These are phyloP conservation scores for Incurvaria masculella DNA, from an alignment of 2,888 invertebrate genomes.

Conservation along the genomic window DNA sequence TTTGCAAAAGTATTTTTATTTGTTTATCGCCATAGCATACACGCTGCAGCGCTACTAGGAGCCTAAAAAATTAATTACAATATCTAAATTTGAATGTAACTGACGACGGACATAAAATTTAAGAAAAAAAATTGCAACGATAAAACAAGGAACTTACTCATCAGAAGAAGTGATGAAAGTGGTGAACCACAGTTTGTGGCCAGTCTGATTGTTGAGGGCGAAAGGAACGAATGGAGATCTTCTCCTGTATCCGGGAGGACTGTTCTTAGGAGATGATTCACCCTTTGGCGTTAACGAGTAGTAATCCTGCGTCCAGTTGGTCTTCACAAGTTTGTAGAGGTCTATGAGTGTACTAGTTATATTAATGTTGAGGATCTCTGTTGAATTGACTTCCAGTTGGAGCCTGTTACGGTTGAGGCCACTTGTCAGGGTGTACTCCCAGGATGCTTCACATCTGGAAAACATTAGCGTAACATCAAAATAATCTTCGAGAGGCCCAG, in stretches of 20 bases:
- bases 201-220: slow-evolving; percentile 89
- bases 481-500: too few relatives aligned
- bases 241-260: slow-evolving; percentile 63
- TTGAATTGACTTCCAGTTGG: slow-evolving; percentile 61
- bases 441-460: slow-evolving; percentile 59
- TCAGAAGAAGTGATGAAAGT: slow-evolving; percentile 74
- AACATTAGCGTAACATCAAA: too few relatives aligned
- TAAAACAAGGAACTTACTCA: slow-evolving; percentile 38
- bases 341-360: slow-evolving; percentile 87
- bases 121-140: not conserved
- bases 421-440: slow-evolving; percentile 65
- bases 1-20: too few relatives aligned
- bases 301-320: slow-evolving; percentile 85
- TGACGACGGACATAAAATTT: too few relatives aligned
- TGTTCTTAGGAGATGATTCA: slow-evolving; percentile 40
- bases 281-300: slow-evolving; percentile 37
- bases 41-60: too few relatives aligned
- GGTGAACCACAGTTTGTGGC: slow-evolving; percentile 80
- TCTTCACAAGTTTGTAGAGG: slow-evolving; percentile 73
- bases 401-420: slow-evolving; percentile 58
- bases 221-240: slow-evolving; percentile 94
- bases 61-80: too few relatives aligned
- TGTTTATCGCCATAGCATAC: too few relatives aligned
- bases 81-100: too few relatives aligned
- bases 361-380: slow-evolving; percentile 79